A percentile compares a stretch with the other conserved stretches of the same genome.
phyloP scores from a whole-genome alignment of 1,140 invertebrate genomes.

The Cecropterus lyciades region DNA sequence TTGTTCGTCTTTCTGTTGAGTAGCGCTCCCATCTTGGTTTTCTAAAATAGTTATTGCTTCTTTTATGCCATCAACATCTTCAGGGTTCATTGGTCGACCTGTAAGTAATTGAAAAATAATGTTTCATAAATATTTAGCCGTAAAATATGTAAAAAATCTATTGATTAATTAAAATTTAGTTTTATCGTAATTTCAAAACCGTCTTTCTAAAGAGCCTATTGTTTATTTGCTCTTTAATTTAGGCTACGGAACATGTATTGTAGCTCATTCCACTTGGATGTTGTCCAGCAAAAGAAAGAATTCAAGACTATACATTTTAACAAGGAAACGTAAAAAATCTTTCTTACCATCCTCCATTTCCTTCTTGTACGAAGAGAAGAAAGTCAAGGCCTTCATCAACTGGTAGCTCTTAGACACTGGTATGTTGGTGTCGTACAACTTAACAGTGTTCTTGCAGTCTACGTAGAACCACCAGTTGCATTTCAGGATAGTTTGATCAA shows the following conservation, averaged over 20 bases:
- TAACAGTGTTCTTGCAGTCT: conserved; percentile 92
- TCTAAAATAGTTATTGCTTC: conserved; percentile 80
- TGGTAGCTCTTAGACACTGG: conserved; percentile 96
- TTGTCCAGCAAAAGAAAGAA: too few relatives aligned
- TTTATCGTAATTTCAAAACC: too few relatives aligned
- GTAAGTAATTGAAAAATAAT: conserved; percentile 44
- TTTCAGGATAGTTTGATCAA: conserved; percentile 94
- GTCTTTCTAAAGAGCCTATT: too few relatives aligned
- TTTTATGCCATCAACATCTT: conserved; percentile 77
- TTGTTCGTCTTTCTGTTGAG: conserved; percentile 40
- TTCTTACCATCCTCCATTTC: conserved; percentile 75
- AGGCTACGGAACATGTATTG: too few relatives aligned
- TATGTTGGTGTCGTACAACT: conserved; percentile 94
- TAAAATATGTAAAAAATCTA: not conserved
- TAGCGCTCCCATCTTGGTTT: conserved; percentile 63
- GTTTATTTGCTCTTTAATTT: too few relatives aligned
- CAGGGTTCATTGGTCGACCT: conserved; percentile 67
- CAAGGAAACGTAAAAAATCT: not conserved
- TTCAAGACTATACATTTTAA: not conserved
- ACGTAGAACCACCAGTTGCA: conserved; percentile 97
- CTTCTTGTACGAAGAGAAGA: conserved; percentile 93
- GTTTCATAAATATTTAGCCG: not conserved
- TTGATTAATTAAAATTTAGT: too few relatives aligned
- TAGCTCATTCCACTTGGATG: too few relatives aligned
- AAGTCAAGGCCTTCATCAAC: conserved; percentile 94